phyloP scores from a whole-genome alignment of 1,140 invertebrate species.

The Fopius arisanus region DNA sequence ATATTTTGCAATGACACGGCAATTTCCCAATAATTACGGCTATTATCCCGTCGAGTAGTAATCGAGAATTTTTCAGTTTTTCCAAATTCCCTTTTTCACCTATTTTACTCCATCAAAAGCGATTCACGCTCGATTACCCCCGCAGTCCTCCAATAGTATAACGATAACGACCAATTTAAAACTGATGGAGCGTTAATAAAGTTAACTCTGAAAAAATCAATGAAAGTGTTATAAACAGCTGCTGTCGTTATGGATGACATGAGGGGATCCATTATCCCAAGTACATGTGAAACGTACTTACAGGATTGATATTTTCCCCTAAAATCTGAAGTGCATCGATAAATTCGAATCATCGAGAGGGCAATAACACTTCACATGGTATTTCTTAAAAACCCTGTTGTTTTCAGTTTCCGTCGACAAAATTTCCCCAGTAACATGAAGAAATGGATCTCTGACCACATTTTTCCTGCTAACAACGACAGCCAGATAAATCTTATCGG shows the following conservation, averaged over 20 bases:
- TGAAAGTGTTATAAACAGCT: neutral
- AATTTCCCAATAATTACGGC: too few relatives aligned
- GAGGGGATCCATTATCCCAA: neutral
- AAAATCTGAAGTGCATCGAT: neutral
- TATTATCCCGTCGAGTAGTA: too few relatives aligned
- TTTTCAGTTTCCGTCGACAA: neutral
- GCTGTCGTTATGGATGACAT: neutral
- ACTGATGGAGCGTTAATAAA: neutral
- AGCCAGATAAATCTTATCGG: neutral
- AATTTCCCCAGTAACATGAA: too few relatives aligned
- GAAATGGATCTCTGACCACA: neutral
- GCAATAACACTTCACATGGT: neutral
- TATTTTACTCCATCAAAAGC: too few relatives aligned
- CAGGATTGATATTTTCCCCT: neutral
- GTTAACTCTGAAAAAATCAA: neutral
- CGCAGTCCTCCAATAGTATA: neutral
- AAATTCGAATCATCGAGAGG: neutral
- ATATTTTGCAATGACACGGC: too few relatives aligned
- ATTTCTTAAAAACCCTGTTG: neutral
- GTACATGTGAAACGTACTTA: neutral
- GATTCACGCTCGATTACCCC: too few relatives aligned
- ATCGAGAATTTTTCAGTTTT: too few relatives aligned
- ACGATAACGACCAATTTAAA: neutral
- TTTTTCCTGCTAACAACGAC: neutral
- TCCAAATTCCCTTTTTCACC: too few relatives aligned